Evolutionary conservation across 2,113 vertebrate species (phyloP), one percentile per base, ranked within the genome.

Genomic region (Lipotes vexillifer): DNA sequence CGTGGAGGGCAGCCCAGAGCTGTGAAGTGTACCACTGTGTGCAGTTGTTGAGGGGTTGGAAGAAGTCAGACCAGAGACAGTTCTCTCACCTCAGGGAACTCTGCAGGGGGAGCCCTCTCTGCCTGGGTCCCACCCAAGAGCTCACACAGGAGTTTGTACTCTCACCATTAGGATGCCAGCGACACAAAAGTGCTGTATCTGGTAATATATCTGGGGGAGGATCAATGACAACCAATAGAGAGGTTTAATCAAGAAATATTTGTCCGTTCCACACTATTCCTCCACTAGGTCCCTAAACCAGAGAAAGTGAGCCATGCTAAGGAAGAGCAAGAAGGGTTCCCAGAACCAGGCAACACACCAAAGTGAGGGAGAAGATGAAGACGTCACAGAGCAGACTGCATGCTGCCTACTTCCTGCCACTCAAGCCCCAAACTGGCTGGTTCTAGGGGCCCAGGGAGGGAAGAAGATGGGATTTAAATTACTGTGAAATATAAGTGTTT

Each of bases 61-160:
- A 68, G 59, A 41, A 52, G 59, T 27, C 68, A 55, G 18, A 12
- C 2, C 9, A 57, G 59, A 77, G 36, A 15, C 14, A 52, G 33
- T 33, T 33, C n/a, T 81, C 10, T 61, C 5, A 2, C 17, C 9
- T 57, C 31, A 29, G 31, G 23, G 65, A 61, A 44, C 5, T 10
- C 13, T 12, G 2, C 2, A 49, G 13, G 9, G 8, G 31, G 17
- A 29, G 1, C 10, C 21, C 1, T 25, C 5, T 66, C 21, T 3
- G 5, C 14, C 11, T 17, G 29, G 20, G 4, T 17, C 31, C 77
- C 63, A 31, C 38, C 41, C 14, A 46, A 7, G 29, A 10, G 21
- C 23, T 74, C 83, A 44, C 33, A 38, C 0, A 1, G 6, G 5
- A 29, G 6, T 29, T 84, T 41, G 12, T 4, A 8, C n/a, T 74